A percentile compares a stretch with the other conserved stretches of the same genome.
Conservation (phyloP, 2,797 vertebrate species). For the Hirundo rustica region DNA sequence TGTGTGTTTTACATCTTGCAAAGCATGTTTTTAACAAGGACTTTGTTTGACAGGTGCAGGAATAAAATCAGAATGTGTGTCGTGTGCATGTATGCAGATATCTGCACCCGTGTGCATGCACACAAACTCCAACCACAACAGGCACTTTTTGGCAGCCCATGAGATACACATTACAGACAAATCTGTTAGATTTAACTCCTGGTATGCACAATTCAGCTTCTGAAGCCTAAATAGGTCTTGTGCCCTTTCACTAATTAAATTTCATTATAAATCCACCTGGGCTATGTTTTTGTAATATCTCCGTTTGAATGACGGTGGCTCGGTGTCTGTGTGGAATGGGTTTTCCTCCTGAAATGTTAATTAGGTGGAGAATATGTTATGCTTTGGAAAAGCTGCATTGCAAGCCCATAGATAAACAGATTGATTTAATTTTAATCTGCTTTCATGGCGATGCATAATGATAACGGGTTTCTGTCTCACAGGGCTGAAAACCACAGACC, state of each 20-base stretch:
- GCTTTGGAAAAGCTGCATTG: slow-evolving; percentile 57
- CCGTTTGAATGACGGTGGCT: slow-evolving; percentile 37
- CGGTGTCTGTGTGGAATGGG: neutral
- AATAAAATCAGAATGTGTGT: neutral
- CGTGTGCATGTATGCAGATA: rapidly evolving
- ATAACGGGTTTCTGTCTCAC: slow-evolving; percentile 71
- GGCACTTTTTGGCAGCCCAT: neutral
- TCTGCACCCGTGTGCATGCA: neutral
- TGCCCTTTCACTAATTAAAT: slow-evolving; percentile 70
- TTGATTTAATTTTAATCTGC: slow-evolving; percentile 80
- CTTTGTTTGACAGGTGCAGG: neutral
- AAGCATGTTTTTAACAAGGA: neutral
- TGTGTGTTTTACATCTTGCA: neutral
- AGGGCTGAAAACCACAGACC: slow-evolving; percentile 68
- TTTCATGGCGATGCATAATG: slow-evolving; percentile 74
- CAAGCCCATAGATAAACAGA: slow-evolving; percentile 76
- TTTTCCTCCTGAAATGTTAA: slow-evolving; percentile 73
- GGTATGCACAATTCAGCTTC: neutral
- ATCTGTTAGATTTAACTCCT: neutral
- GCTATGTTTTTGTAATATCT: slow-evolving; percentile 56
- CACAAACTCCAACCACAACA: neutral
- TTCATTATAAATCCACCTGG: slow-evolving; percentile 58
- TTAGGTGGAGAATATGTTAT: slow-evolving; percentile 64
- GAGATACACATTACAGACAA: neutral
- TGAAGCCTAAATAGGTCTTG: neutral